Evolutionary conservation across 2,797 vertebrate genomes (phyloP), one percentile per base, ranked within the genome.

Genomic region (Bradypodion ventrale): DNA sequence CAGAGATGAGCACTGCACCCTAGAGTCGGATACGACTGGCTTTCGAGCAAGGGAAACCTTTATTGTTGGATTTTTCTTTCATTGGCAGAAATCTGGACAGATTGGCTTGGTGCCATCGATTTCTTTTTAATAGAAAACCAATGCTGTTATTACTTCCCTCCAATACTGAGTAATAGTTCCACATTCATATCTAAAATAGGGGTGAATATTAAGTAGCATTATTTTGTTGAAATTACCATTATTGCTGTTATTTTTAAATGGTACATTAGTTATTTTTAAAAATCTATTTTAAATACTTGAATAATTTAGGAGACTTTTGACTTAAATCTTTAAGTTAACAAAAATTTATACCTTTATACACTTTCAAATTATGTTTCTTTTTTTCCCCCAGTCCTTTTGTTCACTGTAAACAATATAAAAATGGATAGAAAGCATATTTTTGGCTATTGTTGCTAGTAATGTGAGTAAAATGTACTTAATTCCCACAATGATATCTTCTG

Each of bases 391-490:
- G 2, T 13, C 78, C 79, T 88, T 87, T 83, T 7, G 0, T 81
- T 79, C 79, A 12, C 27, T 4, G 62, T 37, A 77, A 35, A 37
- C n/a, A 83, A 56, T 85, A 70, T 86, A 49, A 49, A 49, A 56
- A 56, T n/a, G n/a, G n/a, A 56, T 15, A 56, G 4, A 4, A 19
- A 49, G 46, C 7, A 49, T 56, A 56, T 56, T 16, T 49, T 13
- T 15, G 52, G 19, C 82, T 60, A 0, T 3, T 27, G 46, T 85
- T 29, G 93, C 88, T 81, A 78, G 29, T 68, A 89, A 60, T 4
- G n/a, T 86, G 65, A 86, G 83, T 92, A 79, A 84, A 89, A 91
- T 88, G 93, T 90, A 73, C 90, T 92, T 90, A 89, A 87, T 90
- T 40, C 1, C 87, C 90, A 81, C 83, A 90, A 82, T 92, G 78